phyloP scores from a whole-genome alignment of 2,113 vertebrate genomes.

The Callospermophilus lateralis region DNA sequence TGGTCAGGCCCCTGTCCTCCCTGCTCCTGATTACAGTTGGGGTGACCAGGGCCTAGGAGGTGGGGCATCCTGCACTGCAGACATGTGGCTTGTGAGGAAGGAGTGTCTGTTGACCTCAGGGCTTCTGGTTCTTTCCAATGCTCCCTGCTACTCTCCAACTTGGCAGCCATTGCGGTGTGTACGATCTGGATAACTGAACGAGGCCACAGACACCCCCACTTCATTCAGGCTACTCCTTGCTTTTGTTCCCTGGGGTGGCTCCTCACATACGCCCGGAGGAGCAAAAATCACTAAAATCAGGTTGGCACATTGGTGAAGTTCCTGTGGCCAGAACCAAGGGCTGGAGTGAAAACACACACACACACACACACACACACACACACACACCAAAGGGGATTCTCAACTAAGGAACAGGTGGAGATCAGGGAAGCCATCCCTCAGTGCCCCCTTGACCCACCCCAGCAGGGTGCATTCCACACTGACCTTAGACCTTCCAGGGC shows the following conservation, averaged over 20 bases:
- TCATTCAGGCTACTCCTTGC: neutral
- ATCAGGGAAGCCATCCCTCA: neutral
- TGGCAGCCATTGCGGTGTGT: neutral
- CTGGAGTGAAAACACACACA: neutral
- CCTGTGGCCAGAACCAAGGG: too few relatives aligned
- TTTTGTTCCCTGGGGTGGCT: neutral
- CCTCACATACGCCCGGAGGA: neutral
- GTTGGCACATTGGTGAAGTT: too few relatives aligned
- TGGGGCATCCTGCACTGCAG: neutral
- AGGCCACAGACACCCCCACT: too few relatives aligned
- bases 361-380: neutral
- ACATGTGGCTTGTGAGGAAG: neutral
- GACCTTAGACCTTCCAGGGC: neutral
- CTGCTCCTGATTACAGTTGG: neutral
- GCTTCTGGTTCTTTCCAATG: neutral
- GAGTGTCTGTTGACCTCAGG: neutral
- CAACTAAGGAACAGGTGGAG: neutral
- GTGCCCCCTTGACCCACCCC: neutral
- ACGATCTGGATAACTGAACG: neutral
- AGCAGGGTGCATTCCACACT: too few relatives aligned
- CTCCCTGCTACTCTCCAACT: neutral
- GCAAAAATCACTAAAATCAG: slow-evolving; percentile 5
- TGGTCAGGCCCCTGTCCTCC: neutral
- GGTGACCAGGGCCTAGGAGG: neutral
- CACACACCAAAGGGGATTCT: neutral